These are phyloP conservation scores for Ciona savignyi DNA, from an alignment of 23 tunicate species.

Conservation along the genomic window DNA sequence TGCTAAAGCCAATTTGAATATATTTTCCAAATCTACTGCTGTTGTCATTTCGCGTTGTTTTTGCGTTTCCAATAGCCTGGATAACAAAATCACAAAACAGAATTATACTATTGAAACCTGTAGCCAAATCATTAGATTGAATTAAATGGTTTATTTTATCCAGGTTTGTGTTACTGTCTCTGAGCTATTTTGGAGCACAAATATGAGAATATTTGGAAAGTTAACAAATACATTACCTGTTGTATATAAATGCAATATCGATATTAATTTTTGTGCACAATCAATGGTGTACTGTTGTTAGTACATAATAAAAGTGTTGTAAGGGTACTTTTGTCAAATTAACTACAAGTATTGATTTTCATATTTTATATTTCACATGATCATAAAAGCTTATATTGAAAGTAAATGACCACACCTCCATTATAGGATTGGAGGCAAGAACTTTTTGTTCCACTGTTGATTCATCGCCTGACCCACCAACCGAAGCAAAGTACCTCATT, in stretches of 20 bases:
- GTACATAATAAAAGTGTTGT: too few relatives aligned
- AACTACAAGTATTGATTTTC: neutral
- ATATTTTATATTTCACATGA: constrained; percentile 5
- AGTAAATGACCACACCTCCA: constrained; percentile 78
- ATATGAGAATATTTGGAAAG: too few relatives aligned
- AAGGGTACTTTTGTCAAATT: neutral
- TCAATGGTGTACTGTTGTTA: too few relatives aligned
- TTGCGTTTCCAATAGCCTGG: constrained; percentile 98
- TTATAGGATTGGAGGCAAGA: constrained; percentile 93
- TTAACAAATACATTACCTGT: too few relatives aligned
- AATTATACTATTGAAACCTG: too few relatives aligned
- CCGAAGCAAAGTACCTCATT: constrained; percentile 95
- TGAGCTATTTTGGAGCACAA: too few relatives aligned
- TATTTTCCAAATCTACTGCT: constrained; percentile 92
- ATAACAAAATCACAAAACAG: too few relatives aligned
- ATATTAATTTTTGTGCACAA: too few relatives aligned
- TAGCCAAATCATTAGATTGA: too few relatives aligned
- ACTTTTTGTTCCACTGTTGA: constrained; percentile 93
- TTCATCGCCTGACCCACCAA: constrained; percentile 82
- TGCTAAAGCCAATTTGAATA: constrained; percentile 85
- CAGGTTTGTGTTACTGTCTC: too few relatives aligned
- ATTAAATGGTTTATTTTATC: too few relatives aligned
- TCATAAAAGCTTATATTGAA: constrained; percentile 1
- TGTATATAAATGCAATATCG: too few relatives aligned
- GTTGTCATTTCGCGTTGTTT: constrained; percentile 95